Percentiles rank a stretch among this genome's conserved stretches.
Conservation (phyloP, 1,140 invertebrate genomes). For the Hirudo medicinalis region DNA sequence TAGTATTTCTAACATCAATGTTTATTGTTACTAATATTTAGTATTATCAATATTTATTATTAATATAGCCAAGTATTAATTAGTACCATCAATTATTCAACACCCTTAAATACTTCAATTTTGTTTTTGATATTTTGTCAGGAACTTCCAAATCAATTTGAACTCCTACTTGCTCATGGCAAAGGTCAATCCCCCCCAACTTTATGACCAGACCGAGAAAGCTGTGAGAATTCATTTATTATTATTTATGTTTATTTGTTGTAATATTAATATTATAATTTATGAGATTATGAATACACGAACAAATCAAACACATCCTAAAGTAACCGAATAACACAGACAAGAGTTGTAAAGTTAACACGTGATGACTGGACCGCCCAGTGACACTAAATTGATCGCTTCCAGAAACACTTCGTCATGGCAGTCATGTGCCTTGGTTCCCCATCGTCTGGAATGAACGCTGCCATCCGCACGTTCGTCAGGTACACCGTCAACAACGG, state of each 20-base stretch:
- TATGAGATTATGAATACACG: no score
- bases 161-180: constrained; percentile 9
- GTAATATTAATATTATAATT: no score
- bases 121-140: not conserved
- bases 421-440: constrained; percentile 92
- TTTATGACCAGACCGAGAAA: not conserved
- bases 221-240: not conserved
- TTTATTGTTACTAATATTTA: no score
- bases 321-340: no score
- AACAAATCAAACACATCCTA: no score
- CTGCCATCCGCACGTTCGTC: constrained; percentile 89
- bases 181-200: not conserved
- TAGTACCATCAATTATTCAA: not conserved
- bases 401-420: constrained; percentile 12
- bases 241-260: not conserved
- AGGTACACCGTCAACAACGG: constrained; percentile 77
- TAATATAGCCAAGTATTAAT: not conserved
- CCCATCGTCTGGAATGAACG: constrained; percentile 96
- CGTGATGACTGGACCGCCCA: no score
- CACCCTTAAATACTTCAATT: not conserved
- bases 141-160: constrained; percentile 26
- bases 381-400: not conserved
- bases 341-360: no score
- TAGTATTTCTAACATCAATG: no score
- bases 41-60: not conserved